These are phyloP conservation scores for Bombus affinis DNA, from an alignment of 1,140 invertebrate species.

Conservation along the genomic window DNA sequence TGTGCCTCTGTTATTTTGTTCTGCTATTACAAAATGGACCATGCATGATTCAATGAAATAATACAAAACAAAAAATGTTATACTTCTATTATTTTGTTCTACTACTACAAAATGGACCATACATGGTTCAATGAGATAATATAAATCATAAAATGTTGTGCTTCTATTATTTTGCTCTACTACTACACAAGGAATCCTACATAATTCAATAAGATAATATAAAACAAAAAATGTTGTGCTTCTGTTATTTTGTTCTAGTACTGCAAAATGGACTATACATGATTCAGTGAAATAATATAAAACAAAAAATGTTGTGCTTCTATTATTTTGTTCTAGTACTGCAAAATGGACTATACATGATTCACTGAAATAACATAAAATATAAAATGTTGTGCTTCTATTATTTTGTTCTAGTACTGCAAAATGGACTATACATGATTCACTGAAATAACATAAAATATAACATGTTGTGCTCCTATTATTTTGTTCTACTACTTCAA, in stretches of 20 bases:
- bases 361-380: too few relatives aligned
- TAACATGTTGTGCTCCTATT: too few relatives aligned
- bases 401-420: rapidly evolving
- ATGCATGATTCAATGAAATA: rapidly evolving
- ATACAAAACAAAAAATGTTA: too few relatives aligned
- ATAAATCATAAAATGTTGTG: too few relatives aligned
- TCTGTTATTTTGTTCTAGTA: too few relatives aligned
- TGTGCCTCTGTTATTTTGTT: too few relatives aligned
- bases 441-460: rapidly evolving
- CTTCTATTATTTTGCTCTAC: rapidly evolving
- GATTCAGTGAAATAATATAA: rapidly evolving
- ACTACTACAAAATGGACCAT: rapidly evolving
- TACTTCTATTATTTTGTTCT: too few relatives aligned
- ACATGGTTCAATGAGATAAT: rapidly evolving
- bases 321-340: too few relatives aligned
- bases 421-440: too few relatives aligned
- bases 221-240: too few relatives aligned
- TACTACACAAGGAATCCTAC: rapidly evolving
- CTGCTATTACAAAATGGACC: rapidly evolving
- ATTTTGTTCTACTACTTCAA: rapidly evolving
- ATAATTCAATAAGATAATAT: rapidly evolving
- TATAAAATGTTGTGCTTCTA: too few relatives aligned
- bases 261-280: rapidly evolving
- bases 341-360: rapidly evolving
- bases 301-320: too few relatives aligned